These are phyloP conservation scores for Oxytorus armatus DNA, from an alignment of 2,888 invertebrate genomes.

Conservation along the genomic window DNA sequence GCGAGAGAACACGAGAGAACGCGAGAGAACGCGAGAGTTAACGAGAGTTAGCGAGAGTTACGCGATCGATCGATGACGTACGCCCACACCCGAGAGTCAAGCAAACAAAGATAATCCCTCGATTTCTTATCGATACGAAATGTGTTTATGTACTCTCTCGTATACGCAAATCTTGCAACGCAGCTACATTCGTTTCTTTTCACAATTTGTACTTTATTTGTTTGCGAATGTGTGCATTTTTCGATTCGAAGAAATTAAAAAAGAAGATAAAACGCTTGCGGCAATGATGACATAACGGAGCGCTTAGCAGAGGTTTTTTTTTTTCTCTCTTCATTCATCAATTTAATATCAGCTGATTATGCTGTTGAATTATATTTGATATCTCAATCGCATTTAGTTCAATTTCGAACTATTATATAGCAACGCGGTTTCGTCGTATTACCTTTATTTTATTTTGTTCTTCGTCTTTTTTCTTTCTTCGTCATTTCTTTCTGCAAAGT, in stretches of 20 bases:
- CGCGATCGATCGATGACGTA: conserved; percentile 71
- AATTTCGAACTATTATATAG: background rate
- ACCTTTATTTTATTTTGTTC: background rate
- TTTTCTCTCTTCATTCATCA: background rate
- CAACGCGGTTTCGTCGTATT: background rate
- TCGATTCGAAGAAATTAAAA: too few species aligned
- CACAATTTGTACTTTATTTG: conserved; percentile 13
- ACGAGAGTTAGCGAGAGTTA: conserved; percentile 52
- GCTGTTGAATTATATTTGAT: background rate
- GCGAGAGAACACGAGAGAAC: too few species aligned
- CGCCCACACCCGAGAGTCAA: conserved; percentile 75
- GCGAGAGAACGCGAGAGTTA: too few species aligned
- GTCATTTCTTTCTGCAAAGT: conserved; percentile 5
- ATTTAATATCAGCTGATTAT: background rate
- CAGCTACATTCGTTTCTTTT: too few species aligned
- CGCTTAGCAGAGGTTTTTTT: background rate
- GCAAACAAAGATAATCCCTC: conserved; percentile 76
- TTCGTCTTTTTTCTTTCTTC: too few species aligned
- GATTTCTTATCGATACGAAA: conserved; percentile 65
- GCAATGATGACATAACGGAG: background rate
- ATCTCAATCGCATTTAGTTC: background rate
- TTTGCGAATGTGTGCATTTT: background rate
- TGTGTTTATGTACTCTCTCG: conserved; percentile 44
- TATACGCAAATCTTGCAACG: conserved; percentile 26
- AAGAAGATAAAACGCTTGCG: too few species aligned